Evolutionary conservation across 1,140 invertebrate species (phyloP).

Genomic region (Aphaenogaster rudis): DNA sequence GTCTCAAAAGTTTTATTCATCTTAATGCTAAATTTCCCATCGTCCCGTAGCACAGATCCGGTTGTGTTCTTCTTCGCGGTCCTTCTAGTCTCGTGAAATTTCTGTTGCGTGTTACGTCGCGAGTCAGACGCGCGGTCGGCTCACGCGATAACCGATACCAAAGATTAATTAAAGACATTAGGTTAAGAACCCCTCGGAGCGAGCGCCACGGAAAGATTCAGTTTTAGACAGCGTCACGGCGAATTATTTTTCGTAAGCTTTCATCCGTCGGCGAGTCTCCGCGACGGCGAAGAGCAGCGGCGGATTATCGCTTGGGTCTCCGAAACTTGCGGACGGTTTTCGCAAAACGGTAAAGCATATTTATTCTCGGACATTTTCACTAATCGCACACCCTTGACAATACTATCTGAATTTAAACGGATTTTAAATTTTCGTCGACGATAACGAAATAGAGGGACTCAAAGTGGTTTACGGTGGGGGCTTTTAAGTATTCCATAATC

Average conservation of each 20-base stretch:
- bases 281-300: slow-evolving; percentile 18
- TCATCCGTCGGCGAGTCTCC: neutral
- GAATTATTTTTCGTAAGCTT: slow-evolving; percentile 42
- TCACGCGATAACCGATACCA: slow-evolving; percentile 83
- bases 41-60: neutral
- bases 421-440: slow-evolving; percentile 8
- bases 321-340: neutral
- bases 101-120: slow-evolving; percentile 47
- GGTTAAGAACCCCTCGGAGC: slow-evolving; percentile 78
- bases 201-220: slow-evolving; percentile 30
- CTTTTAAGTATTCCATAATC: neutral
- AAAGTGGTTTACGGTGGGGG: neutral
- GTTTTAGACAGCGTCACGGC: slow-evolving; percentile 22
- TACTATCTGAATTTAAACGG: neutral
- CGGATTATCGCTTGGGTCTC: neutral
- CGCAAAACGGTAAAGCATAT: neutral
- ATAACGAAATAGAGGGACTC: neutral
- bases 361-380: neutral
- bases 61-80: neutral
- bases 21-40: neutral
- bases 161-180: slow-evolving; percentile 83
- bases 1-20: neutral
- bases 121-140: slow-evolving; percentile 14
- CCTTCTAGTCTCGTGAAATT: slow-evolving; percentile 50
- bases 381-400: neutral